These are phyloP conservation scores for Drosophila santomea DNA, from an alignment of 1,140 invertebrate genomes.

Conservation along the genomic window DNA sequence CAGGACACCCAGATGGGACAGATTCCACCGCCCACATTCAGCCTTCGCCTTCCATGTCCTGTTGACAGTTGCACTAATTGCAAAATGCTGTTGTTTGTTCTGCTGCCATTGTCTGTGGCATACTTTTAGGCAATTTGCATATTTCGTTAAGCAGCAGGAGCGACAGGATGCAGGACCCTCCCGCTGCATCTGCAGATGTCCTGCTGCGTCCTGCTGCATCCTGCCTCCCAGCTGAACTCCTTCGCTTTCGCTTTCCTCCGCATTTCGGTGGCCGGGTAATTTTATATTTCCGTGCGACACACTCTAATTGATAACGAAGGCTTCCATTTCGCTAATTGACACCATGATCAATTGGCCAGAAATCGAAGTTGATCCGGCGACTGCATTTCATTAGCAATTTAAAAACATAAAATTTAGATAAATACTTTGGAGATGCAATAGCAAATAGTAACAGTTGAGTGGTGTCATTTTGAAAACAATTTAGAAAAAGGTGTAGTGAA, in stretches of 20 bases:
- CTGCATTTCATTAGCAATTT: not conserved
- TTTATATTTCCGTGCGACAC: constrained; percentile 19
- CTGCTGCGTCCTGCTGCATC: constrained; percentile 40
- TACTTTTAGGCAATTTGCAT: constrained; percentile 78
- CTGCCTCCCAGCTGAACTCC: not conserved
- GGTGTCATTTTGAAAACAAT: no score
- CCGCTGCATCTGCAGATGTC: constrained; percentile 15
- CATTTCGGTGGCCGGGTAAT: constrained; percentile 1
- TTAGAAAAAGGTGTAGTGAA: no score
- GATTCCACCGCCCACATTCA: not conserved
- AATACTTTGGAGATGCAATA: not conserved
- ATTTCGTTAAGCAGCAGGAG: constrained; percentile 73
- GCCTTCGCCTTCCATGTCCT: constrained; percentile 25
- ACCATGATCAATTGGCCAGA: constrained; percentile 34
- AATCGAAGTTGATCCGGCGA: not conserved
- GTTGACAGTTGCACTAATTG: constrained; percentile 82
- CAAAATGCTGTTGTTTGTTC: constrained; percentile 77
- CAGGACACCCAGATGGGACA: not conserved
- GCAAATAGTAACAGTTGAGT: not conserved
- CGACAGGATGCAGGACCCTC: constrained; percentile 3
- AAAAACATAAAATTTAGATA: not conserved
- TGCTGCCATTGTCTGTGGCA: constrained; percentile 55
- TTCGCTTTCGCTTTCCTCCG: not conserved
- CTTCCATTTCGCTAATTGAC: constrained; percentile 41
- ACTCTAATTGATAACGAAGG: constrained; percentile 35